Conservation (phyloP, 1,140 invertebrate species). For the Phthorimaea operculella region DNA sequence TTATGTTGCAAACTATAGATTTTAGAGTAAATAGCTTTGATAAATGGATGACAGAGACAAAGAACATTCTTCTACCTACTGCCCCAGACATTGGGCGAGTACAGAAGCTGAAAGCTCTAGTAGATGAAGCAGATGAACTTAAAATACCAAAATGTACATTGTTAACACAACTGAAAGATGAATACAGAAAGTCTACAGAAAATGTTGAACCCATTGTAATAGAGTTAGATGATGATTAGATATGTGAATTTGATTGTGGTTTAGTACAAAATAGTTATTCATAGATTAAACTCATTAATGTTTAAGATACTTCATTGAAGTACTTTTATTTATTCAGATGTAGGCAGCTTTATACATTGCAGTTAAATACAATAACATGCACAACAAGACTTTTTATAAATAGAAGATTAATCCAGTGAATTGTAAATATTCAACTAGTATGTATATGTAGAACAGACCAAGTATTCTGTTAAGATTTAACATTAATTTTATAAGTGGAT, state of each 20-base stretch:
- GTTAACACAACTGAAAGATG: slow-evolving; percentile 50
- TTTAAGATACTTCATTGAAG: too few species aligned
- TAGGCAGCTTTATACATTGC: too few species aligned
- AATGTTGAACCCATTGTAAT: slow-evolving; percentile 61
- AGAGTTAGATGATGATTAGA: slow-evolving; percentile 61
- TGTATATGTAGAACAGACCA: not conserved
- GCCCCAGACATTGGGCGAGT: slow-evolving; percentile 75
- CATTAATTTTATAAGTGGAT: not conserved
- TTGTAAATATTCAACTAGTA: slow-evolving; percentile 7
- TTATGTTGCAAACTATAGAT: slow-evolving; percentile 91
- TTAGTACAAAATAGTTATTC: slow-evolving; percentile 26
- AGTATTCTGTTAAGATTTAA: not conserved
- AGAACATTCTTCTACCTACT: slow-evolving; percentile 83
- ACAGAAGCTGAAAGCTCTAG: slow-evolving; percentile 69
- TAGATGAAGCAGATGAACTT: slow-evolving; percentile 61
- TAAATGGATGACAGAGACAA: slow-evolving; percentile 88
- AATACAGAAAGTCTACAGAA: slow-evolving; percentile 51
- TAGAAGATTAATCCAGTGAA: not conserved
- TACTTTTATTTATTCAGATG: too few species aligned
- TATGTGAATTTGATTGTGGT: slow-evolving; percentile 15
- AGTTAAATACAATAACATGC: too few species aligned
- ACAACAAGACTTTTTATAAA: too few species aligned
- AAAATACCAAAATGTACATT: slow-evolving; percentile 65
- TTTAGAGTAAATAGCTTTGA: slow-evolving; percentile 92
- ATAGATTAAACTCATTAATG: not conserved